These are phyloP conservation scores for Ormyrus rosae DNA, from an alignment of 2,888 invertebrate genomes.

Conservation along the genomic window DNA sequence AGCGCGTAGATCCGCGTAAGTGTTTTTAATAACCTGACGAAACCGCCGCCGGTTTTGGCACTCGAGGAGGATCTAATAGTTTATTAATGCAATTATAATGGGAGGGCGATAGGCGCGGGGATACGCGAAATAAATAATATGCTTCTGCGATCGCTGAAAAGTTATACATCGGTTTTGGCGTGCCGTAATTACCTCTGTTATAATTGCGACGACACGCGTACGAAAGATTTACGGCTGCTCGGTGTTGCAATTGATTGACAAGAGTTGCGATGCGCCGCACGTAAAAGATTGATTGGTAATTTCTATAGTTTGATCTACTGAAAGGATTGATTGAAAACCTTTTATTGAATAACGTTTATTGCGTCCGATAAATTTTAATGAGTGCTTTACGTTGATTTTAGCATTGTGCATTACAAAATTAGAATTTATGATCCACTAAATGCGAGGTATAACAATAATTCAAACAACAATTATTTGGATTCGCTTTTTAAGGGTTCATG, in stretches of 20 bases:
- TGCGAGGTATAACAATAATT: too few species aligned
- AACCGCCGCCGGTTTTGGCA: background rate
- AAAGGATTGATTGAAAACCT: too few species aligned
- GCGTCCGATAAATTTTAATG: constrained; percentile 1
- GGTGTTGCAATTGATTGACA: too few species aligned
- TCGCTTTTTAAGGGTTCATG: too few species aligned
- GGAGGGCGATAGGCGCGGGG: background rate
- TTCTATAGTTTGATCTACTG: too few species aligned
- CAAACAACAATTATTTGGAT: too few species aligned
- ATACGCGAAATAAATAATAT: constrained; percentile 3
- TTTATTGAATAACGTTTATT: too few species aligned
- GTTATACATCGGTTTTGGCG: background rate
- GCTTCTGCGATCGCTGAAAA: constrained; percentile 13
- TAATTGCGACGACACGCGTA: background rate
- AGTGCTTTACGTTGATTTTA: background rate
- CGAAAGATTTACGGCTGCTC: background rate
- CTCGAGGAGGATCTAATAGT: constrained; percentile 14
- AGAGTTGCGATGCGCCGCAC: background rate
- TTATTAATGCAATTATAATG: constrained; percentile 25
- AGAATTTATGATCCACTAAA: too few species aligned
- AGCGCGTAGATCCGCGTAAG: background rate
- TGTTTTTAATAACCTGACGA: constrained; percentile 31
- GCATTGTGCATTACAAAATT: background rate
- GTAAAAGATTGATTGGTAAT: too few species aligned
- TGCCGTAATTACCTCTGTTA: background rate